These are phyloP conservation scores for Melanaphis sacchari DNA, from an alignment of 1,140 invertebrate genomes.

Conservation along the genomic window DNA sequence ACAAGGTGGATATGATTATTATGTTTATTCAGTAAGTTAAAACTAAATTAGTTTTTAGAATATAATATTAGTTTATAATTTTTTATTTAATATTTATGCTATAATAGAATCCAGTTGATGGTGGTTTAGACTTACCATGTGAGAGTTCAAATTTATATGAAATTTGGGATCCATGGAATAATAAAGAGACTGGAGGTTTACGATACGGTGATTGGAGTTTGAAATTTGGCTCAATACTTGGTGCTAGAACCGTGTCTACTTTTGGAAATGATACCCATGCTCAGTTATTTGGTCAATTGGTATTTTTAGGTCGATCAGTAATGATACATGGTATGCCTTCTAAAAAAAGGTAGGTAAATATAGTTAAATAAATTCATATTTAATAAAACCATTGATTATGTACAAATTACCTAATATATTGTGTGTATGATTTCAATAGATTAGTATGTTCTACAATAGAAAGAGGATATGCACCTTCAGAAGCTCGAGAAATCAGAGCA, in stretches of 20 bases:
- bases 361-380: background rate
- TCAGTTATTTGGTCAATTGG: constrained; percentile 82
- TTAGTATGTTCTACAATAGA: constrained; percentile 87
- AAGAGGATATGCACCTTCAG: constrained; percentile 83
- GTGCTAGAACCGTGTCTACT: constrained; percentile 63
- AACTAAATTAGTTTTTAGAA: background rate
- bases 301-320: constrained; percentile 86
- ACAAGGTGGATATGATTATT: constrained; percentile 75
- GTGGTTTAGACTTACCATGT: constrained; percentile 87
- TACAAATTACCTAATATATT: background rate
- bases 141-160: constrained; percentile 80
- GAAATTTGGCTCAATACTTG: constrained; percentile 22
- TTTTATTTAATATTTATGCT: constrained; percentile 45
- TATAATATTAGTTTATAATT: background rate
- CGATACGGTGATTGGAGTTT: constrained; percentile 54
- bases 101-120: constrained; percentile 76
- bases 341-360: constrained; percentile 64
- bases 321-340: constrained; percentile 80
- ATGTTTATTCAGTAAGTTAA: constrained; percentile 77
- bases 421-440: constrained; percentile 64
- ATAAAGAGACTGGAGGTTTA: background rate
- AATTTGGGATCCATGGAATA: constrained; percentile 77
- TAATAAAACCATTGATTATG: background rate
- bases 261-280: constrained; percentile 84
- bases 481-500: constrained; percentile 82